Evolutionary conservation across 2,113 vertebrate genomes (phyloP), one percentile per base, ranked within the genome.

Genomic region (Toxotes chatareus): DNA sequence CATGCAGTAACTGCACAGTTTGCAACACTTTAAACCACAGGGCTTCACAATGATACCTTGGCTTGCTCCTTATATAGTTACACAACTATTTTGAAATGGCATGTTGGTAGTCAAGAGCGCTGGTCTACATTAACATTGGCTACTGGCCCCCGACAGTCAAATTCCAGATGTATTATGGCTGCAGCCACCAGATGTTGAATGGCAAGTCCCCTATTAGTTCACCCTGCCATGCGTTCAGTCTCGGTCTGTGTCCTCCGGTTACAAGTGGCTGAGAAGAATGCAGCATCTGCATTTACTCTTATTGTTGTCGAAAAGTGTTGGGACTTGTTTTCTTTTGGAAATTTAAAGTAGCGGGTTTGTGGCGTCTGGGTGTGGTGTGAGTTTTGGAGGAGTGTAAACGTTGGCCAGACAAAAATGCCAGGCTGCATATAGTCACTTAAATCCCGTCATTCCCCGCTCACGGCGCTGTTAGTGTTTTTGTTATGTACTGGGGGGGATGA

Each of bases 321-420:
- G 46, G 42, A 78, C 61, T 82, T 87, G 67, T 89, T 92, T 88
- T 89, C 59, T 82, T 81, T 79, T 73, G 74, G 69, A 78, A 77
- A 80, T 79, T 79, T 76, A 82, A 92, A 86, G 87, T 73, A 76
- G 84, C 73, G 83, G 88, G 61, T 90, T 89, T 93, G 93, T 69
- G 92, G 92, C 81, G 56, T 80, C 84, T 91, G 93, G 93, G 93
- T 92, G 93, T 94, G 93, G 92, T 93, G 88, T 89, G 87, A 84
- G 76, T 84, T 88, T 89, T 87, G 87, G 89, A 78, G 79, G 79
- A 86, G 83, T 82, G 87, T 89, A 86, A 91, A 86, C 86, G 79
- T 66, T 89, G 86, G 90, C 79, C 71, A 90, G 83, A 90, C 84
- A 86, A 84, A 89, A 85, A 90, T 81, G 83, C 75, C 64, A 84